Evolutionary conservation across 1,140 invertebrate genomes (phyloP).

Genomic region (Apis mellifera): Amel_HAv3.1 CM009931.2:23557501-23558000

Average conservation of each 20-base stretch:
- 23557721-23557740: slow-evolving; percentile 48
- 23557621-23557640: background rate
- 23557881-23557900: too few species aligned
- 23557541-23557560: background rate
- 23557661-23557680: slow-evolving; percentile 41
- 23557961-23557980: too few species aligned
- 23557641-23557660: slow-evolving; percentile 24
- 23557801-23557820: slow-evolving; percentile 26
- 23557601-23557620: slow-evolving; percentile 35
- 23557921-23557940: too few species aligned
- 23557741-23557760: slow-evolving; percentile 35
- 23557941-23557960: too few species aligned
- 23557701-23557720: slow-evolving; percentile 17
- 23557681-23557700: slow-evolving; percentile 35
- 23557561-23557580: slow-evolving; percentile 34
- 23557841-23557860: slow-evolving; percentile 33
- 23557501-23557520: background rate
- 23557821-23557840: slow-evolving; percentile 40
- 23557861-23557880: background rate
- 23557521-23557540: background rate
- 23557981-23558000: too few species aligned
- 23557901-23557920: background rate
- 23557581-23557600: slow-evolving; percentile 28
- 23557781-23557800: slow-evolving; percentile 38
- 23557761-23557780: slow-evolving; percentile 38